Evolutionary conservation across 2,888 invertebrate species (phyloP).

Genomic region (Drosophila neonasuta): DNA sequence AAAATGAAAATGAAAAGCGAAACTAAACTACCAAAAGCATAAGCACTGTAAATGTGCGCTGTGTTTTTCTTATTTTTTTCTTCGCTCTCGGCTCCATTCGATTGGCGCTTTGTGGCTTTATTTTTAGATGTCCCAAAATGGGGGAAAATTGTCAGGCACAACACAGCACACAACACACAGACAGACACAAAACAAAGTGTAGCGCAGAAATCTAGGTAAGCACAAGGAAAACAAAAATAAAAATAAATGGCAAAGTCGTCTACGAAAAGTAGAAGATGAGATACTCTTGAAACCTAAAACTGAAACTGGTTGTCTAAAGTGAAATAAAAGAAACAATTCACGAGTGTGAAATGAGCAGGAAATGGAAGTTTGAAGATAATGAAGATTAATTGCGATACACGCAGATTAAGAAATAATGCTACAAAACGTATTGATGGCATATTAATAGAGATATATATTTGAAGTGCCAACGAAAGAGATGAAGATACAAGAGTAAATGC

Average conservation of each 20-base stretch:
- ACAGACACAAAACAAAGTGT: constrained; percentile 42
- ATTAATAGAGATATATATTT: background rate
- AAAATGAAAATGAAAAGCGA: constrained; percentile 64
- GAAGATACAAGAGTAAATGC: too few relatives aligned
- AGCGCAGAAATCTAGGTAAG: constrained; percentile 48
- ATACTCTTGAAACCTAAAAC: constrained; percentile 8
- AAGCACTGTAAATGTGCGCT: constrained; percentile 46
- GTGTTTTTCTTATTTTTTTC: background rate
- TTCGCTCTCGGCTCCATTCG: constrained; percentile 21
- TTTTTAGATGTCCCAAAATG: constrained; percentile 51
- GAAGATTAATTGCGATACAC: background rate
- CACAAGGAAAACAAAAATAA: constrained; percentile 18
- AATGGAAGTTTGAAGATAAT: background rate
- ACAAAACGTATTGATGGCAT: background rate
- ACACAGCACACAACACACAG: constrained; percentile 13
- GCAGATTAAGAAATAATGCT: background rate
- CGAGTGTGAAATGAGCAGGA: background rate
- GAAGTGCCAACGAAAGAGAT: too few relatives aligned
- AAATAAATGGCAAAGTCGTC: constrained; percentile 9
- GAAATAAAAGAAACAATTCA: background rate
- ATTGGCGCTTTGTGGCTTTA: constrained; percentile 48
- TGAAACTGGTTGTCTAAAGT: background rate
- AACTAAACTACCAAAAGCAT: constrained; percentile 42
- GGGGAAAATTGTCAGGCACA: constrained; percentile 48
- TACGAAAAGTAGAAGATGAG: background rate